Conservation (phyloP, 2,797 vertebrate genomes). For the Platalea minor region DNA sequence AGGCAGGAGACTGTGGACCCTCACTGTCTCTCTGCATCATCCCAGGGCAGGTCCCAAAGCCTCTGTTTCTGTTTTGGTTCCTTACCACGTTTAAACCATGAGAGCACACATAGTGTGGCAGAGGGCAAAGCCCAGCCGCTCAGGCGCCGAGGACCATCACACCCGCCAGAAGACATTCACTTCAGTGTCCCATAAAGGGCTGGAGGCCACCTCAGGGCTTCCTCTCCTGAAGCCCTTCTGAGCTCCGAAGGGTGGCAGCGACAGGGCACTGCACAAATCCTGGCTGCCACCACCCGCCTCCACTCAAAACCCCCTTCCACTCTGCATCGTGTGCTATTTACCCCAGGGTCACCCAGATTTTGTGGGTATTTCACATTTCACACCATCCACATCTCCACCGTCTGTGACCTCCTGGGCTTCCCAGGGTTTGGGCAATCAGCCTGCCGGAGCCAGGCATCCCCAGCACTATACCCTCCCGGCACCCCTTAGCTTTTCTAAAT, state of each 20-base stretch:
- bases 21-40: neutral
- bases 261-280: neutral
- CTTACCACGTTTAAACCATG: neutral
- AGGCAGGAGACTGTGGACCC: neutral
- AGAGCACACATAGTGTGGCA: neutral
- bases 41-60: neutral
- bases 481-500: neutral
- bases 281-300: neutral
- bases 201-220: neutral
- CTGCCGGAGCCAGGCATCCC: rapidly evolving
- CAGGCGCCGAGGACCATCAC: neutral
- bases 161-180: neutral
- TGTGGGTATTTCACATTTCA: neutral
- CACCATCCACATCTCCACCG: neutral
- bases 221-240: neutral
- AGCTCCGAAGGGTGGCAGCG: neutral
- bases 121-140: neutral
- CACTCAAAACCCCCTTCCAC: neutral
- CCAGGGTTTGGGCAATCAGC: rapidly evolving
- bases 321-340: neutral
- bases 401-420: neutral
- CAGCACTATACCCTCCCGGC: rapidly evolving
- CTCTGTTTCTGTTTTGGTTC: neutral
- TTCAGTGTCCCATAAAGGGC: neutral
- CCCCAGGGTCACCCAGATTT: neutral